Base-by-base conservation (phyloP, 1,140 invertebrate species). In the Sinella curviseta region DNA sequence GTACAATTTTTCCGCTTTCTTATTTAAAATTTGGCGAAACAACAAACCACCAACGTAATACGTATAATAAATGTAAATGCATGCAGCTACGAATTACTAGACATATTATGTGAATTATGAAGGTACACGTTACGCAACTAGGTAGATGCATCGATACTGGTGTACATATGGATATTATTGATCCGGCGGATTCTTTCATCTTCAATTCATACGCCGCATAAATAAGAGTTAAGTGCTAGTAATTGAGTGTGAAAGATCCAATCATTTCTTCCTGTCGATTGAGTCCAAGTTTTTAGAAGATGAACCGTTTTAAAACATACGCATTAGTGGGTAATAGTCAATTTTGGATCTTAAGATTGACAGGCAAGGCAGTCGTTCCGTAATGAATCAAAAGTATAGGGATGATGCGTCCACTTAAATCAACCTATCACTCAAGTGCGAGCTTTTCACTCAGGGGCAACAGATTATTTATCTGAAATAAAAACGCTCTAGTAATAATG, bases 221-320 rank as follows among this genome's bases (percentile, higher is more conserved):
- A 70, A 70, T 33, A 48, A 48, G 39, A 48, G 39, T 33, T 70
- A 70, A 70, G 65, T 70, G 65, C 24, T 70, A 12, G 8, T 70
- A 70, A 70, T 70, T 70, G 65, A 70, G 65, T 12, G 65, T 70
- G 28, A 33, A 70, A 70, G 65, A 33, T 70, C 31, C 31, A 33
- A 70, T 70, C 28, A 70, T 33, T 70, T 24, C 14, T 48, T n/a
- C 26, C n/a, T 70, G 26, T 70, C 65, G 65, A 70, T 70, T 33
- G 65, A 70, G 16, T 26, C 14, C 8, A 26, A 65, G 57, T 48
- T n/a, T n/a, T n/a, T n/a, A n/a, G n/a, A n/a, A n/a, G n/a, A n/a
- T n/a, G n/a, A n/a, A n/a, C n/a, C n/a, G n/a, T n/a, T n/a, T n/a
- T n/a, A n/a, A n/a, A n/a, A n/a, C n/a, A n/a, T n/a, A n/a, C n/a